Base-by-base conservation (phyloP, 2,113 vertebrate genomes). In the Heteronetta atricapilla region DNA sequence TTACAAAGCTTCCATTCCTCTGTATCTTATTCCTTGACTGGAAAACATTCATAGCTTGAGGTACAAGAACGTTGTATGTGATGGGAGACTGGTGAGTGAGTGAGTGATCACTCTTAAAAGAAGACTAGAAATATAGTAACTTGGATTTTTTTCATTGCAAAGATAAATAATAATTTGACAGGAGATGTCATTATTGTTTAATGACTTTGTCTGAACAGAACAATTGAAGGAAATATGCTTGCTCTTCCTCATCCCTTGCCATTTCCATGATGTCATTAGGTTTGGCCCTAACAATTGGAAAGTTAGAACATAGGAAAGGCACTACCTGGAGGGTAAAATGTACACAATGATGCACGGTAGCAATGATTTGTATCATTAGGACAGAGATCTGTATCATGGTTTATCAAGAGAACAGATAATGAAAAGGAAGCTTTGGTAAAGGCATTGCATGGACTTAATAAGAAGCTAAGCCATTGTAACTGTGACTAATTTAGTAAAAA, bases 161-260 rank as follows among this genome's bases (percentile, higher is more conserved):
- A 96, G 77, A 58, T 50, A 92, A 90, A 93, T 44, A 95, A n/a
- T 44, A 79, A 94, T 93, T 85, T 96, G 95, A 96, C 86, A 92
- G 77, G 83, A 94, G 90, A 76, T 96, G 92, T 96, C 95, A 92
- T 97, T 93, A 82, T 52, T 93, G 83, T 93, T 95, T 91, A 95
- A 87, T 92, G 80, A 76, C 92, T 96, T 94, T 89, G 80, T 94
- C 92, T 93, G 75, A 94, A 85, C 22, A 86, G 77, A 93, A 96
- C 95, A 96, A 96, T 96, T 92, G 92, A 87, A 96, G 96, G 96
- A 96, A 97, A 92, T 90, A 55, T 69, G 92, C 73, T 92, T 95
- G 88, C 77, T 96, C 94, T 96, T 95, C 92, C 92, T 87, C 77
- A 82, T 85, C 81, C 86, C 69, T 92, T 91, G 67, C 90, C 88